Evolutionary conservation across 2,888 invertebrate genomes (phyloP).

Genomic region (Tethea ocularis): DNA sequence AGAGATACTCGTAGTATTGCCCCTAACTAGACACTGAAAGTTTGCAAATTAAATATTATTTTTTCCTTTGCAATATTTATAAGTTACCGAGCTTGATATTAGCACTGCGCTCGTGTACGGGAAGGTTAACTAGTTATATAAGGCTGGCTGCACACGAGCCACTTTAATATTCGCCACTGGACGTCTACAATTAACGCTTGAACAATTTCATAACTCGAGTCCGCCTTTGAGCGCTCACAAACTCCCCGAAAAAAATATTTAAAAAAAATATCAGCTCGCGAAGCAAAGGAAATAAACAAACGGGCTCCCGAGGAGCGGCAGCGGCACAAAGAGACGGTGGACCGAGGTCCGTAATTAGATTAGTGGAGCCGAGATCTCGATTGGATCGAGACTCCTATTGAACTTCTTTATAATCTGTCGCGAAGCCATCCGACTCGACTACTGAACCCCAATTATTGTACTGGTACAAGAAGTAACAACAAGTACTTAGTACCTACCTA

Average conservation of each 20-base stretch:
- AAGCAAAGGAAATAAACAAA: slow-evolving; percentile 64
- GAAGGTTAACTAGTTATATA: slow-evolving; percentile 72
- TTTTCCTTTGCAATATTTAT: slow-evolving; percentile 56
- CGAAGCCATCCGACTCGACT: slow-evolving; percentile 42
- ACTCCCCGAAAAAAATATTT: slow-evolving; percentile 59
- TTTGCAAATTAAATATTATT: slow-evolving; percentile 68
- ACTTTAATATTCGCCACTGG: slow-evolving; percentile 81
- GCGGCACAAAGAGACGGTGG: slow-evolving; percentile 56
- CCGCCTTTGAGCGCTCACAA: slow-evolving; percentile 73
- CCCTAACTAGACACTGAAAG: slow-evolving; percentile 32
- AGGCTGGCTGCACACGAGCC: slow-evolving; percentile 59
- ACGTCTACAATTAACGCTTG: slow-evolving; percentile 81
- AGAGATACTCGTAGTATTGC: neutral
- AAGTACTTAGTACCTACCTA: neutral
- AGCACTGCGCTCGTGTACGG: slow-evolving; percentile 45
- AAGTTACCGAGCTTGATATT: slow-evolving; percentile 39
- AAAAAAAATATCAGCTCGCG: slow-evolving; percentile 65
- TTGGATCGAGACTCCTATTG: slow-evolving; percentile 50
- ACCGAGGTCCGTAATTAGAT: slow-evolving; percentile 67
- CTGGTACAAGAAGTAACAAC: no score
- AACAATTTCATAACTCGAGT: slow-evolving; percentile 81
- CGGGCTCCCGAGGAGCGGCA: slow-evolving; percentile 43
- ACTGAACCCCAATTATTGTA: slow-evolving; percentile 40
- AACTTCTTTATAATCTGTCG: slow-evolving; percentile 50
- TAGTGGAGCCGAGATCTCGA: slow-evolving; percentile 57